These are phyloP conservation scores for Strigamia maritima DNA, from an alignment of 2,888 invertebrate genomes.

Conservation along the genomic window DNA sequence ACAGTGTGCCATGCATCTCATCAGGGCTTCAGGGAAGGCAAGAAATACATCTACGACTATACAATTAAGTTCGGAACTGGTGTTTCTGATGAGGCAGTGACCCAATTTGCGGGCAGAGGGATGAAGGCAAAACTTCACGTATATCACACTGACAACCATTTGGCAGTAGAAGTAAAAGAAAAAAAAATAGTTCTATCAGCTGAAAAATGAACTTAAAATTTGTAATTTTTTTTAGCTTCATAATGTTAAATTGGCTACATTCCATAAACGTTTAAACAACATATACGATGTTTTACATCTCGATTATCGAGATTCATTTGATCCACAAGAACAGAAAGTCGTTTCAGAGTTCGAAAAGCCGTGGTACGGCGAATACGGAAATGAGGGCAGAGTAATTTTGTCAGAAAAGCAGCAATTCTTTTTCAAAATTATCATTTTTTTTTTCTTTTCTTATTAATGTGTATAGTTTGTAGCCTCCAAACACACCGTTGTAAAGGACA, in stretches of 20 bases:
- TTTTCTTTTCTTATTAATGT: not conserved
- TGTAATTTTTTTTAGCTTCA: not conserved
- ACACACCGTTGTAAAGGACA: not conserved
- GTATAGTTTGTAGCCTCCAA: not conserved
- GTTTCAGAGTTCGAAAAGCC: not conserved
- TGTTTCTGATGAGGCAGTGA: not conserved
- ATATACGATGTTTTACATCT: not conserved
- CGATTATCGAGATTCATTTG: not conserved
- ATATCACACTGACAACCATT: not conserved
- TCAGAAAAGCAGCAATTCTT: not conserved
- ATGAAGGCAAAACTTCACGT: not conserved
- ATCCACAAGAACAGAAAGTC: not conserved
- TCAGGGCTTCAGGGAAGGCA: not conserved
- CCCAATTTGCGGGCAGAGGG: not conserved
- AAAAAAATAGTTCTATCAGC: not conserved
- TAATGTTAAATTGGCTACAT: not conserved
- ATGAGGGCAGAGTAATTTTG: not conserved
- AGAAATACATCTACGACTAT: not conserved
- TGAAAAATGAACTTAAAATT: not conserved
- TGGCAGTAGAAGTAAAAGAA: not conserved
- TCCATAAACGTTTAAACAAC: not conserved
- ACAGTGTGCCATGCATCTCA: no score
- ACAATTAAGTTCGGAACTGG: not conserved
- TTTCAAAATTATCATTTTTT: no score
- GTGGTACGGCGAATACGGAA: not conserved